These are phyloP conservation scores for Tenebrosternarchus preto DNA, from an alignment of 2,113 vertebrate genomes.

Conservation along the genomic window DNA sequence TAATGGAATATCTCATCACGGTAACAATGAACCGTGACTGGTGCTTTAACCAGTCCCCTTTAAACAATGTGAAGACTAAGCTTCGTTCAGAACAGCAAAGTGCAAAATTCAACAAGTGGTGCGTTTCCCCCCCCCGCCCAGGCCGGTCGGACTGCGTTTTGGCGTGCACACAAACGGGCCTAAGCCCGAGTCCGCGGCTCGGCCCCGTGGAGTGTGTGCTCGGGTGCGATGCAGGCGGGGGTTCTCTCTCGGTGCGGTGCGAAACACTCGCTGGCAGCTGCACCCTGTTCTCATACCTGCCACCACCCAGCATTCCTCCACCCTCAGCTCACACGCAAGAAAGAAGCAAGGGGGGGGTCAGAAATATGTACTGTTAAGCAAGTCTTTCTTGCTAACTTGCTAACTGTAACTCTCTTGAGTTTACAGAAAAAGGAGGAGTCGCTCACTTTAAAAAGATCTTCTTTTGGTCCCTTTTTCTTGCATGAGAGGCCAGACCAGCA, in stretches of 20 bases:
- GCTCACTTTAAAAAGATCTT: not conserved
- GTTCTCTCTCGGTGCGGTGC: slow-evolving; percentile 57
- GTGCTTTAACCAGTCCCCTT: not conserved
- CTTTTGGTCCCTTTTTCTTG: not conserved
- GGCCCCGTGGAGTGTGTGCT: too few species aligned
- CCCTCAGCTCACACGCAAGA: slow-evolving; percentile 17
- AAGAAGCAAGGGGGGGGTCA: not conserved
- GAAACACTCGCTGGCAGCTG: slow-evolving; percentile 54
- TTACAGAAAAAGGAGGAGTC: not conserved
- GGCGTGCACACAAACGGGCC: not conserved
- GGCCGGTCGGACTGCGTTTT: not conserved
- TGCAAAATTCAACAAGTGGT: too few species aligned
- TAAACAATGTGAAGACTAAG: not conserved
- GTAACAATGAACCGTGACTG: too few species aligned
- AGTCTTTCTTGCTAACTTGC: too few species aligned
- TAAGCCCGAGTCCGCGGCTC: not conserved
- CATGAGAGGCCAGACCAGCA: not conserved
- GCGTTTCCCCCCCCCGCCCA: not conserved
- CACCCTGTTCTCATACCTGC: slow-evolving; percentile 57
- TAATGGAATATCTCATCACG: too few species aligned
- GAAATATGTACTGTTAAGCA: not conserved
- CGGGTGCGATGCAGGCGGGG: not conserved
- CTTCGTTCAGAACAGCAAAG: not conserved
- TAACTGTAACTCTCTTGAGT: not conserved
- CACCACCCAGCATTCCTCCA: slow-evolving; percentile 60